phyloP scores from a whole-genome alignment of 2,888 invertebrate species.

The Acrobasis consociella region DNA sequence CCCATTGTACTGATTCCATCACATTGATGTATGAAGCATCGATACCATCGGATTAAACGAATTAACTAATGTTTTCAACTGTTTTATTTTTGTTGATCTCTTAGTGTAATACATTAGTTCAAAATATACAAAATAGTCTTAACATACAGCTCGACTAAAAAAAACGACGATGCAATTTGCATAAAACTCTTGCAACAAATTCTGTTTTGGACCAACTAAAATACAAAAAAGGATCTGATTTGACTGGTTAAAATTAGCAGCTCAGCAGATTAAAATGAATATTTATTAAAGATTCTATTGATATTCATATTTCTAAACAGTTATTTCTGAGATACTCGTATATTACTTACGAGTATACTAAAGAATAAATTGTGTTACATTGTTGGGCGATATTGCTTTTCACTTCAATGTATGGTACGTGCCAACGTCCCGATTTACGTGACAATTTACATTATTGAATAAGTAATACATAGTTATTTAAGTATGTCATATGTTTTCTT shows the following conservation, averaged over 20 bases:
- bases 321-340: too few species aligned
- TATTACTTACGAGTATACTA: background rate
- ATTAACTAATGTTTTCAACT: background rate
- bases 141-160: too few species aligned
- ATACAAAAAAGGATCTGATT: background rate
- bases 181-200: background rate
- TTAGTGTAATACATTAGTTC: background rate
- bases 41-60: conserved; percentile 15
- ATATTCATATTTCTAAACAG: too few species aligned
- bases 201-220: background rate
- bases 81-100: background rate
- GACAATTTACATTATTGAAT: conserved; percentile 15
- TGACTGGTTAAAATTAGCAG: background rate
- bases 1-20: conserved; percentile 36
- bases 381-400: background rate
- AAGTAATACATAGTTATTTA: background rate
- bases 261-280: too few species aligned
- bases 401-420: background rate
- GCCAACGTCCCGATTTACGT: background rate
- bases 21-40: conserved; percentile 20
- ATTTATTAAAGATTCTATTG: too few species aligned
- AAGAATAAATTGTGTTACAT: background rate
- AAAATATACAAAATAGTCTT: background rate
- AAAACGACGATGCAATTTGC: too few species aligned
- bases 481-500: background rate